Evolutionary conservation across 2,113 vertebrate genomes (phyloP).

Genomic region (Oceanodroma tethys): DNA sequence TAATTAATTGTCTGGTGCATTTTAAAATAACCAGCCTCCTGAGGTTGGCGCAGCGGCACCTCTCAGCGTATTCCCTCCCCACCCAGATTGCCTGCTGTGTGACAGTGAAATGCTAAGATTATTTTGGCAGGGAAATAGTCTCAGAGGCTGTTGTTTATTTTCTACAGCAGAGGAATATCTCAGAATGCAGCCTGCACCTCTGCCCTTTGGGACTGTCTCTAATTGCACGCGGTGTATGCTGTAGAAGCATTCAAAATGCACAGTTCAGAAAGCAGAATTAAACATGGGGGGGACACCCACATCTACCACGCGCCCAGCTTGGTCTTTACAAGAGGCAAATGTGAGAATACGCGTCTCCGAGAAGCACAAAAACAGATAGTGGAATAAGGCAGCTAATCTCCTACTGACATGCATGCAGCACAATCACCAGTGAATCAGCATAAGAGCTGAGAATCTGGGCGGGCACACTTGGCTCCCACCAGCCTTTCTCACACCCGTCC

Average conservation of each 20-base stretch:
- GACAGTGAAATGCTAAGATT: conserved; percentile 73
- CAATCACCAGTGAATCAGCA: neutral
- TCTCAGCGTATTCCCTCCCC: neutral
- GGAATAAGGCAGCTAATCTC: conserved; percentile 62
- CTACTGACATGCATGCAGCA: neutral
- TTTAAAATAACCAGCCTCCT: conserved; percentile 55
- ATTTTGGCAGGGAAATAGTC: conserved; percentile 75
- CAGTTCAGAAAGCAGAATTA: conserved; percentile 55
- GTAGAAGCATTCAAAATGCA: conserved; percentile 47
- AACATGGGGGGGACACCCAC: conserved; percentile 3
- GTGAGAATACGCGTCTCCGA: conserved; percentile 39
- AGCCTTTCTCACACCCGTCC: neutral
- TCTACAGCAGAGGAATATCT: conserved; percentile 73
- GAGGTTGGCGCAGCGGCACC: conserved; percentile 21
- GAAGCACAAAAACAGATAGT: conserved; percentile 34
- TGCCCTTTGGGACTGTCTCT: conserved; percentile 77
- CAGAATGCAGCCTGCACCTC: conserved; percentile 74
- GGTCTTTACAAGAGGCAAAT: conserved; percentile 52
- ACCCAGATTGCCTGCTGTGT: conserved; percentile 47
- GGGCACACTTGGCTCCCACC: accelerated
- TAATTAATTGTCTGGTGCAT: conserved; percentile 75
- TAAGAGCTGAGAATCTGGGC: neutral
- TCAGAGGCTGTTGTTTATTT: conserved; percentile 76
- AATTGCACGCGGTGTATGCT: conserved; percentile 51
- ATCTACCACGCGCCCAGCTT: conserved; percentile 10